Base-by-base conservation (phyloP, 1,140 invertebrate species). In the Drosophila simulans region DNA sequence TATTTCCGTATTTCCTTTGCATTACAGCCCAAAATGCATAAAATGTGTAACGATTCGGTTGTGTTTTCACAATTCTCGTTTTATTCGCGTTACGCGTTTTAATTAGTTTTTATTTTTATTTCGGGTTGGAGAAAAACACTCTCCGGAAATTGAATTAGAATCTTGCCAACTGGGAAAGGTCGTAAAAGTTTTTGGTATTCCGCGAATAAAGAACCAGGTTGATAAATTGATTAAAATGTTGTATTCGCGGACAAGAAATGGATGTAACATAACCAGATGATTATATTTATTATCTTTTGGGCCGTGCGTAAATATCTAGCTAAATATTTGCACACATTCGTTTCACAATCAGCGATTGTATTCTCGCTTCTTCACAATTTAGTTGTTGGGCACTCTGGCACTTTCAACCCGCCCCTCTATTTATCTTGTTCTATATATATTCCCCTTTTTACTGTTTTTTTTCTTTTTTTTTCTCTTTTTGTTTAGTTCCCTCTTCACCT, bases 281-380 rank as follows among this genome's bases (percentile, higher is more conserved):
- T 31, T 27, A 15, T 31, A 10, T 55, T 55, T 39, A 13, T 11
- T 39, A 15, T 31, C 8, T 37, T 55, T 25, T 11, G 12, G 27
- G 8, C 11, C 52, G 17, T 25, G 51, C 27, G 15, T 22, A 56
- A 39, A 55, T 70, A 70, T 57, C 68, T 48, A 22, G 35, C 11
- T 57, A 57, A 70, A 70, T 70, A 70, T 70, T 70, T 70, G 53
- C 65, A 35, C 35, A 40, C 25, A 40, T 70, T 49, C 65, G 48
- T 37, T 54, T 49, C 34, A 34, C 49, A 66, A 66, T 54, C 52
- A 69, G 63, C 51, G 35, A 39, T 25, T 63, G 13, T 49, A 7
- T 25, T 48, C 31, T 20, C 11, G 20, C 17, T 34, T 48, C 11
- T 35, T 22, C 60, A 31, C 34, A 31, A 8, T 34, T 63, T 35